Base-by-base conservation (phyloP, 2,113 vertebrate species). In the Myotis lucifugus region DNA sequence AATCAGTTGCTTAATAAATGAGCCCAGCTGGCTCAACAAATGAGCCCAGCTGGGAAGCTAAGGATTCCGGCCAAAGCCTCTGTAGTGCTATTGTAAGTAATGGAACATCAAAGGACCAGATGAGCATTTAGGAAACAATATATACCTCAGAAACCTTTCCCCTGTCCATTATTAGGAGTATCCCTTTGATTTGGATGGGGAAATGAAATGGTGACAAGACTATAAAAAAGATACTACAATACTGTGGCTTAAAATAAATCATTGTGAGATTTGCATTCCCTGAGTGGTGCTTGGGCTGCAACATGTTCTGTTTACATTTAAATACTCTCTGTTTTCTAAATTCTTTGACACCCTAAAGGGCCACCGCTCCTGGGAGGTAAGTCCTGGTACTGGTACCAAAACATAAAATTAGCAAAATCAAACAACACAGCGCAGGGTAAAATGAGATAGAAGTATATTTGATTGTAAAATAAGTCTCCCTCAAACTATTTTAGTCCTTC, bases 161-260 rank as follows among this genome's bases (percentile, higher is more conserved):
- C 42, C 3, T 81, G 1, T 6, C 69, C 4, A 7, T 64, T 78
- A 19, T 87, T 94, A 74, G n/a, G 3, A 87, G 61, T 46, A 42
- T 72, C 10, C 3, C 52, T 93, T 84, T 77, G 29, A 84, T 89
- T 96, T 76, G 32, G 34, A 27, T 50, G 7, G 18, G 14, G 27
- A 91, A 25, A 52, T 34, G 6, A 94, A 90, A 79, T 40, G 92
- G 46, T 46, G 40, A 85, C 40, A n/a, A 88, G 1, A 74, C 56
- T 73, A 72, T 77, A 48, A 93, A 90, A 88, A 88, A 64, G 37
- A 74, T 76, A 76, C 21, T 73, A 10, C 17, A 88, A 54, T 66
- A 52, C 11, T 61, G 14, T 42, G 32, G 29, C 34, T 94, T 76
- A 90, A 96, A 94, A 95, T 59, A 86, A 96, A 93, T 85, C 21